phyloP scores from a whole-genome alignment of 2,113 vertebrate genomes.

The Chaenogobius annularis region DNA sequence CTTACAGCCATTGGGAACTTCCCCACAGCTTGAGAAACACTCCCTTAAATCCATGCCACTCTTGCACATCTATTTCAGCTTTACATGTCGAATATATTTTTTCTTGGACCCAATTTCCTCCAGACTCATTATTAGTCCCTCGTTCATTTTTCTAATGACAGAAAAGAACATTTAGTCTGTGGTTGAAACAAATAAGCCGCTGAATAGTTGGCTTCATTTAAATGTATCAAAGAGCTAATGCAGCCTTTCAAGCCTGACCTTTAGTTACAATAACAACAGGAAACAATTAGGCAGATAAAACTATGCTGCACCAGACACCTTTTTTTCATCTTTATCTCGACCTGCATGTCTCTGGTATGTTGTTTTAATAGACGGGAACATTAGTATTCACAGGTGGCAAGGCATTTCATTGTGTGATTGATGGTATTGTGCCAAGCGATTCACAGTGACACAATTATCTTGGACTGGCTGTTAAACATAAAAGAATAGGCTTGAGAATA shows the following conservation, averaged over 20 bases:
- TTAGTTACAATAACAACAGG: constrained; percentile 15
- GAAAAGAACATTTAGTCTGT: constrained; percentile 1
- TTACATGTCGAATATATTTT: background rate
- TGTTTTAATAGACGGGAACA: constrained; percentile 3
- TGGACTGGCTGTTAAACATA: background rate
- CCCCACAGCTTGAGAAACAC: background rate
- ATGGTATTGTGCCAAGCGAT: background rate
- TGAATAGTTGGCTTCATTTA: constrained; percentile 5
- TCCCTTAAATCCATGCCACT: background rate
- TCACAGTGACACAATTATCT: constrained; percentile 2
- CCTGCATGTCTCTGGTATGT: constrained; percentile 15
- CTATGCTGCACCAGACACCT: background rate
- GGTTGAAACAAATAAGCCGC: constrained; percentile 5
- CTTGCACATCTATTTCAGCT: background rate
- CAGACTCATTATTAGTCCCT: constrained; percentile 11
- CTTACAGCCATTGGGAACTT: background rate
- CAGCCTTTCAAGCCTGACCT: constrained; percentile 13
- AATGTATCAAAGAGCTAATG: constrained; percentile 9
- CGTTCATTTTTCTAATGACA: constrained; percentile 20
- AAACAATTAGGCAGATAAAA: constrained; percentile 23
- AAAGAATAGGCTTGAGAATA: background rate
- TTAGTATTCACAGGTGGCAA: constrained; percentile 4
- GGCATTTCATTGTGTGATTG: constrained; percentile 7
- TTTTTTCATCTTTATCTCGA: background rate
- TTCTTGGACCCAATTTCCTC: background rate